These are phyloP conservation scores for Platorchestia sp. DNA, from an alignment of 1,140 invertebrate species.

Conservation along the genomic window DNA sequence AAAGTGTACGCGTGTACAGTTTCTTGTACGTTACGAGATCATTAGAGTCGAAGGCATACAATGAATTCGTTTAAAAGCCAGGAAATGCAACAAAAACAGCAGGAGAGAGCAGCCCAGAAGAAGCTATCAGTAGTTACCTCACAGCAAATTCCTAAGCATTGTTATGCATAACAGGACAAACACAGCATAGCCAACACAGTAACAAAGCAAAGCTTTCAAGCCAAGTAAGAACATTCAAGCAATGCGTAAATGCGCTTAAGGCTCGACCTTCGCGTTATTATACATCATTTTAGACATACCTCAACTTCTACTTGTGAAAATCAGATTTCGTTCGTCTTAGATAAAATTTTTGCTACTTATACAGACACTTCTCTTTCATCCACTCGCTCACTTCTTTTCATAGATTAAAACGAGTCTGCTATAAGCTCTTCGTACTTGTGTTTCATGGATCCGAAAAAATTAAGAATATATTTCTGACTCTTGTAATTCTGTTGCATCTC, in stretches of 20 bases:
- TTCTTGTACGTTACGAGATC: neutral
- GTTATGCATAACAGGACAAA: neutral
- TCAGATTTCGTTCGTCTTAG: no score
- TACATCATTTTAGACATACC: no score
- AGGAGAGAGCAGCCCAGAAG: neutral
- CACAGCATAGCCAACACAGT: neutral
- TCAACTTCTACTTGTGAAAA: no score
- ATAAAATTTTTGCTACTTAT: no score
- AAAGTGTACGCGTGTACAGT: neutral
- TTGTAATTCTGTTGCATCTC: no score
- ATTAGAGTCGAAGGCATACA: neutral
- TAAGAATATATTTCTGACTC: no score
- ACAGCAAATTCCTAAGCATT: neutral
- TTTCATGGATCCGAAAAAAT: no score
- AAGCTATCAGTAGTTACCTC: neutral
- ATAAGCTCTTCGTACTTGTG: no score
- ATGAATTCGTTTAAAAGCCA: neutral
- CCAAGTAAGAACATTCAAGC: neutral
- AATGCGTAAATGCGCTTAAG: neutral
- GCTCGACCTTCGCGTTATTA: no score
- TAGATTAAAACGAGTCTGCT: no score
- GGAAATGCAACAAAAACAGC: neutral
- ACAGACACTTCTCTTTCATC: no score
- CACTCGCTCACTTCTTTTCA: no score
- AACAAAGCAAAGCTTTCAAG: neutral